Percentiles rank a stretch among this genome's conserved stretches.
Conservation (phyloP, 2,113 vertebrate species). For the Corydoras sp. region DNA sequence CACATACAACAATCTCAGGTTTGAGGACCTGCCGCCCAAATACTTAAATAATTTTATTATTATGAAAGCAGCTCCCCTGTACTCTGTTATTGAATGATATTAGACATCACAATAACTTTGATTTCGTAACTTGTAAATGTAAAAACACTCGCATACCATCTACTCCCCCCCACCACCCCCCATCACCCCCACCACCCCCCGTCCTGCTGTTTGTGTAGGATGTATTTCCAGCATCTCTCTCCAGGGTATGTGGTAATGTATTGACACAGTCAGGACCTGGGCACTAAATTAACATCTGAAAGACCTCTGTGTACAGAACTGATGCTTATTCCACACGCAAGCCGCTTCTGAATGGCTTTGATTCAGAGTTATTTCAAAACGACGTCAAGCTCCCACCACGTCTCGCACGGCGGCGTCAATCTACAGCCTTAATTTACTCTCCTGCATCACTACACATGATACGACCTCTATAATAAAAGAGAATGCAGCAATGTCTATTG, state of each 20-base stretch:
- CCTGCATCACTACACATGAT: no score
- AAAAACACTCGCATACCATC: no score
- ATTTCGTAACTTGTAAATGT: no score
- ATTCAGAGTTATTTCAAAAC: conserved; percentile 61
- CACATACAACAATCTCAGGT: no score
- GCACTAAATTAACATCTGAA: conserved; percentile 51
- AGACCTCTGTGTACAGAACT: conserved; percentile 51
- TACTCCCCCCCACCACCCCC: conserved; percentile 14
- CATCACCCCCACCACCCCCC: conserved; percentile 6
- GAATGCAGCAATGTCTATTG: no score
- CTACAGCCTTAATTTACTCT: no score
- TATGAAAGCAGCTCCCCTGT: no score
- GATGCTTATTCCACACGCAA: conserved; percentile 59
- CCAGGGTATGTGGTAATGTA: conserved; percentile 57
- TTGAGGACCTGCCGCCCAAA: no score
- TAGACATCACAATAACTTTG: no score
- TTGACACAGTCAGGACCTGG: conserved; percentile 60
- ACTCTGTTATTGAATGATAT: no score
- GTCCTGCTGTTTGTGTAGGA: conserved; percentile 29
- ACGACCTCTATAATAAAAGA: no score
- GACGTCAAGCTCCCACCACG: conserved; percentile 33
- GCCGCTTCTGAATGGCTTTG: conserved; percentile 62
- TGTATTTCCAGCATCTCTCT: conserved; percentile 39
- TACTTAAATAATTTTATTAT: no score
- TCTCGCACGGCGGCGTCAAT: conserved; percentile 40